phyloP scores from a whole-genome alignment of 23 tunicate species.

The Diplosoma virens region DNA sequence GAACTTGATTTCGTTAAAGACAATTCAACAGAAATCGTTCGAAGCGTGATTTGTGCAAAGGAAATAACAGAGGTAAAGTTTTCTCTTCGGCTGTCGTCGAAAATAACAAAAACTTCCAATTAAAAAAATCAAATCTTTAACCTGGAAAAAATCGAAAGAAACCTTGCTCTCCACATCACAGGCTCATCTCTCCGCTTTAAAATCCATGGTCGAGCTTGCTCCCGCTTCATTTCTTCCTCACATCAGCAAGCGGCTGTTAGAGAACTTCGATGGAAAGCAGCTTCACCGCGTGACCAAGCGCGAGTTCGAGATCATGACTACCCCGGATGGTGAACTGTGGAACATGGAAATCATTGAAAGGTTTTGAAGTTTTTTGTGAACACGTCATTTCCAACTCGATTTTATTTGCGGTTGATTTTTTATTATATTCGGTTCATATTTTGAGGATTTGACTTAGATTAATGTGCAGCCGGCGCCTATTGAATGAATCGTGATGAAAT shows the following conservation, averaged over 20 bases:
- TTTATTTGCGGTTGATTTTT: no score
- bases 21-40: background rate
- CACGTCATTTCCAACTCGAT: no score
- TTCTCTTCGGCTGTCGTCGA: background rate
- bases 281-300: slow-evolving; percentile 21
- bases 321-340: slow-evolving; percentile 71
- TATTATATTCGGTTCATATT: no score
- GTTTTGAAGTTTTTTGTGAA: slow-evolving; percentile 11
- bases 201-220: slow-evolving; percentile 41
- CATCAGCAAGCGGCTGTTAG: background rate
- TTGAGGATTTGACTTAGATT: no score
- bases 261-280: background rate
- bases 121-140: no score
- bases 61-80: background rate
- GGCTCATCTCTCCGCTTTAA: slow-evolving; percentile 57
- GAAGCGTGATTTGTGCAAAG: background rate
- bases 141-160: no score
- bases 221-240: slow-evolving; percentile 56
- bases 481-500: no score
- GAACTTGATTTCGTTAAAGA: background rate
- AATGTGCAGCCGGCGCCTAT: no score
- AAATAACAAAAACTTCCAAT: no score
- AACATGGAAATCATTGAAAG: slow-evolving; percentile 71
- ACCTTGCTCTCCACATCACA: background rate
- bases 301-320: slow-evolving; percentile 64